Percentiles rank a stretch among this genome's conserved stretches.
These are phyloP conservation scores for Otus scops DNA, from an alignment of 2,797 vertebrate species.

Conservation along the genomic window DNA sequence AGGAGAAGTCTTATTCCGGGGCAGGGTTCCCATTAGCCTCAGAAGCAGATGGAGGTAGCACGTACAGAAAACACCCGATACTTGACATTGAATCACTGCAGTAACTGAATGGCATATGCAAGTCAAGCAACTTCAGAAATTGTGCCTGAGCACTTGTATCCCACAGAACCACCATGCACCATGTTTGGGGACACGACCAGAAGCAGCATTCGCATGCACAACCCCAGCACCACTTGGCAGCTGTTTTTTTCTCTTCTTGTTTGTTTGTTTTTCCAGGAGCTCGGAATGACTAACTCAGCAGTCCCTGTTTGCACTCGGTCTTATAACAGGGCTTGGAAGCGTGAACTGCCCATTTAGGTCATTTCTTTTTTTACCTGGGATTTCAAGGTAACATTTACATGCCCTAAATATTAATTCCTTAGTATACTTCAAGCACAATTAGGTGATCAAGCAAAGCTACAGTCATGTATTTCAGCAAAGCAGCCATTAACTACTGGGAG, in stretches of 20 bases:
- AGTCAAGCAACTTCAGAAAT: neutral
- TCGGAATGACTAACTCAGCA: neutral
- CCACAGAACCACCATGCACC: fast-evolving
- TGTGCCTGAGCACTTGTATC: neutral
- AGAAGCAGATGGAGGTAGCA: neutral
- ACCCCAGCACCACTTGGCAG: neutral
- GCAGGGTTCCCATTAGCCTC: neutral
- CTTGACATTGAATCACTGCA: neutral
- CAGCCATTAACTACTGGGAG: neutral
- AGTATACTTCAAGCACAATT: neutral
- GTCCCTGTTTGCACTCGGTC: neutral
- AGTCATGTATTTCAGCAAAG: neutral
- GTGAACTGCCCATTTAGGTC: neutral
- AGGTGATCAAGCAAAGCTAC: neutral
- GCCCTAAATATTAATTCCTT: conserved; percentile 7
- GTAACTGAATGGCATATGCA: fast-evolving
- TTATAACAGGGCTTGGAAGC: neutral
- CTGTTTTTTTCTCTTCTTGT: neutral
- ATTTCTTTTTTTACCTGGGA: neutral
- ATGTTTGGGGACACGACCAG: fast-evolving
- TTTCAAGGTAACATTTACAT: conserved; percentile 32
- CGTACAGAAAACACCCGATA: neutral
- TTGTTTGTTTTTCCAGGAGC: neutral
- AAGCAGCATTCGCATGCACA: neutral
- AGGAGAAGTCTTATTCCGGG: neutral